Evolutionary conservation across 2,113 vertebrate genomes (phyloP).

Genomic region (Myrmophylax atrothorax): DNA sequence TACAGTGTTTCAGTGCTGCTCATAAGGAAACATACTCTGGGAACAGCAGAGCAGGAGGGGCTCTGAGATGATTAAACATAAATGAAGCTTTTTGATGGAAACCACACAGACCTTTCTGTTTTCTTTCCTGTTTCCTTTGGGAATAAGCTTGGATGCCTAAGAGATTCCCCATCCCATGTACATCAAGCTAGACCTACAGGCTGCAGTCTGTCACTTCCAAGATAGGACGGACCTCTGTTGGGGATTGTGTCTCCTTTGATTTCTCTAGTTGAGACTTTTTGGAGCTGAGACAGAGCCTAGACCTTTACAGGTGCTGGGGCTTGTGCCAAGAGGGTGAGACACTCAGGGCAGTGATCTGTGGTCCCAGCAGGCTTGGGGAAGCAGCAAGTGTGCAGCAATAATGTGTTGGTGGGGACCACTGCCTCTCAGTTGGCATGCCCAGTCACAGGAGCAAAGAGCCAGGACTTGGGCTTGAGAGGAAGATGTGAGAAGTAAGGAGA

Average conservation of each 20-base stretch:
- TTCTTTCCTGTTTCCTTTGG: not conserved
- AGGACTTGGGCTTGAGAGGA: not conserved
- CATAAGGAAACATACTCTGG: not conserved
- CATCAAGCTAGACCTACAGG: not conserved
- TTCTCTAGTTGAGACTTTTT: not conserved
- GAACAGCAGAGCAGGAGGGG: not conserved
- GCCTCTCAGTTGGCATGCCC: not conserved
- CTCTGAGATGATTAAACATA: not conserved
- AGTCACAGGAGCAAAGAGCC: not conserved
- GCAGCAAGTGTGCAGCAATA: not conserved
- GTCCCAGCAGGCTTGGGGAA: not conserved
- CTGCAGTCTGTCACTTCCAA: not conserved
- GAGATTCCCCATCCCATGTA: not conserved
- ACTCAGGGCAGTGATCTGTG: not conserved
- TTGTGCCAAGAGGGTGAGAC: not conserved
- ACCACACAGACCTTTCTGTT: not conserved
- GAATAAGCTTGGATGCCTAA: not conserved
- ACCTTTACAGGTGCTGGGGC: not conserved
- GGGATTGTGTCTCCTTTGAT: not conserved
- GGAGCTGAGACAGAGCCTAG: not conserved
- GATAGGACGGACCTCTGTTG: not conserved
- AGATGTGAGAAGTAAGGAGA: not conserved
- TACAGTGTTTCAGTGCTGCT: not conserved
- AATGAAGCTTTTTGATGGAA: not conserved
- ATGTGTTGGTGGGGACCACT: fast-evolving